Evolutionary conservation across 2,113 vertebrate genomes (phyloP), one percentile per base, ranked within the genome.

Genomic region (Pyrgilauda ruficollis): DNA sequence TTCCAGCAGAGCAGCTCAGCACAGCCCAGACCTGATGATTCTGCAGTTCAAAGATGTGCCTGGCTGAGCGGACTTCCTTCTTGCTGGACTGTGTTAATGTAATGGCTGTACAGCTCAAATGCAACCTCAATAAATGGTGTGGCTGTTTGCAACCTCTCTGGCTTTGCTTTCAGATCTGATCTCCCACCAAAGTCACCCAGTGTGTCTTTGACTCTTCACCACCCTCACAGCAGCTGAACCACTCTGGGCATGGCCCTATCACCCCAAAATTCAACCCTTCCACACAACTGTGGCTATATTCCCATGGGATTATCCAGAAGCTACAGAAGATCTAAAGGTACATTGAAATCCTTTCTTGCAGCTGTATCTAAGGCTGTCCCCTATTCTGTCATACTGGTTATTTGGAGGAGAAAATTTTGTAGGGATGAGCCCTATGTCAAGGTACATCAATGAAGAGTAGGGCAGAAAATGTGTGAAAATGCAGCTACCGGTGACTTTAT

Each of bases 21-120:
- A 37, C 56, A 77, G 79, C 83, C 44, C 43, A 74, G 76, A 88
- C 55, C 62, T 95, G 94, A 93, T 95, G 93, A 95, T 93, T 87
- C 89, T 95, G 93, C 84, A 93, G 28, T 95, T 95, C 81, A 64
- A 31, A 85, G 91, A 69, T 73, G 53, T 85, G 78, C 74, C 77
- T 83, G 82, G 53, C 30, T 97, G 87, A 91, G 58, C 31, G 56
- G 58, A 15, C n/a, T 77, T 84, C 81, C 39, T 89, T 93, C 87
- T 53, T 91, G 91, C 84, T 91, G 87, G 84, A 30, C 91, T 96
- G 81, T 74, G 78, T 87, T 89, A 94, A 77, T 82, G 28, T 83
- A 85, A 95, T 89, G 84, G 59, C 78, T 55, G 10, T 13, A 31
- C 26, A 87, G 84, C 66, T 89, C 44, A 76, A 89, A 76, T 20